Percentiles rank a stretch among this genome's conserved stretches.
Conservation (phyloP, 1,140 invertebrate genomes). For the Lasioglossum albipes region DNA sequence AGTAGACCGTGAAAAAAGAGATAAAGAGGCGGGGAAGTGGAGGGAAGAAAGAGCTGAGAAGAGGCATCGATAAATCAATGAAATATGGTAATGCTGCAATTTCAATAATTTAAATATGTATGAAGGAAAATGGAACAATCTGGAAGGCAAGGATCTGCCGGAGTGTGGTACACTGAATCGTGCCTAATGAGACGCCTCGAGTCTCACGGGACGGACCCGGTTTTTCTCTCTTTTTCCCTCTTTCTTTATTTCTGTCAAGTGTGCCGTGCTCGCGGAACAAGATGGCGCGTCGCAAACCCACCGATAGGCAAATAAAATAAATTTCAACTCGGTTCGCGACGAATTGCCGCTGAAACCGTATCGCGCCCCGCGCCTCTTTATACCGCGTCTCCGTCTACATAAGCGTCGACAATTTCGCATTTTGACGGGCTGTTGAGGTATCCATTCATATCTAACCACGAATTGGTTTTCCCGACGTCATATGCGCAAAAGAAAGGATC, state of each 20-base stretch:
- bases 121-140: constrained; percentile 79
- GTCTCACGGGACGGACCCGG: constrained; percentile 62
- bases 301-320: constrained; percentile 67
- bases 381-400: constrained; percentile 28
- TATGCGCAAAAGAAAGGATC: neutral
- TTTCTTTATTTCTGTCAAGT: constrained; percentile 49
- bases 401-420: constrained; percentile 47
- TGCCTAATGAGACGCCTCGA: constrained; percentile 76
- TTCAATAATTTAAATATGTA: constrained; percentile 80
- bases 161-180: constrained; percentile 76
- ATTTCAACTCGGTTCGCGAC: constrained; percentile 54
- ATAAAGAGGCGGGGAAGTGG: constrained; percentile 29
- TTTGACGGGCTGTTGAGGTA: constrained; percentile 53
- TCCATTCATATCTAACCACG: constrained; percentile 35
- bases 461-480: constrained; percentile 54
- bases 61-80: constrained; percentile 78
- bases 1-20: constrained; percentile 25
- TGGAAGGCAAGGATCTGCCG: constrained; percentile 72
- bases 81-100: constrained; percentile 77
- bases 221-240: constrained; percentile 45
- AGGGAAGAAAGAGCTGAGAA: constrained; percentile 56
- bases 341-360: constrained; percentile 62
- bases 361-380: constrained; percentile 42
- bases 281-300: neutral
- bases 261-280: constrained; percentile 5